phyloP scores from a whole-genome alignment of 2,113 vertebrate genomes.

The Gobiocypris rarus region DNA sequence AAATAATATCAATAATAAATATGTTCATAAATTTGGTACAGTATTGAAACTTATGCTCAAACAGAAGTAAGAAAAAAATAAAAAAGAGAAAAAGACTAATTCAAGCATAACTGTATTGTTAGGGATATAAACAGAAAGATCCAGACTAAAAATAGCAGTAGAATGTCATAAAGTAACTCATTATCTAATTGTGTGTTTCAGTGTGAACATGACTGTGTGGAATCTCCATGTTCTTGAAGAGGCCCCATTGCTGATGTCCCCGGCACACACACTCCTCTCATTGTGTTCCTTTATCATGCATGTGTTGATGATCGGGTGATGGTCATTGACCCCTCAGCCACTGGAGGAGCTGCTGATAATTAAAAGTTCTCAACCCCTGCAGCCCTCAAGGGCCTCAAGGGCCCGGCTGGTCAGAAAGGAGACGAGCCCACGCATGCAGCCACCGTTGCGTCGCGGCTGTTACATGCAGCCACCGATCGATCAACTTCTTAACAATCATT shows the following conservation, averaged over 20 bases:
- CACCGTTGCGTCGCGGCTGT: constrained; percentile 70
- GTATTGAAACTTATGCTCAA: no score
- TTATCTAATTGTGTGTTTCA: not conserved
- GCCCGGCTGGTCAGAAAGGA: constrained; percentile 79
- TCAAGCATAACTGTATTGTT: no score
- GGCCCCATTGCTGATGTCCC: not conserved
- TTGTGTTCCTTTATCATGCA: constrained; percentile 89
- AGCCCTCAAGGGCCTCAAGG: constrained; percentile 79
- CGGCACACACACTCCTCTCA: constrained; percentile 54
- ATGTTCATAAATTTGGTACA: no score
- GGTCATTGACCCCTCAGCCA: constrained; percentile 88
- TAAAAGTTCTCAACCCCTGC: constrained; percentile 90
- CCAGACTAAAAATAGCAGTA: no score
- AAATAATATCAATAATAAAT: no score
- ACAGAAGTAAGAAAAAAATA: no score
- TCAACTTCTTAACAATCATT: constrained; percentile 90
- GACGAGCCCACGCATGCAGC: constrained; percentile 72
- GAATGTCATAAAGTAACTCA: not conserved
- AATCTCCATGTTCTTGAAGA: not conserved
- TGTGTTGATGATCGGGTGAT: constrained; percentile 79
- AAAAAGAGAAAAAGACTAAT: no score
- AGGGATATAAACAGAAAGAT: no score
- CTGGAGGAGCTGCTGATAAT: constrained; percentile 84
- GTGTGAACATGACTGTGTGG: not conserved
- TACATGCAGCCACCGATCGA: constrained; percentile 78